Percentiles rank a stretch among this genome's conserved stretches.
phyloP scores from a whole-genome alignment of 35 echinoderm and acorn worm species.

The Heliocidaris erythrogramma region DNA sequence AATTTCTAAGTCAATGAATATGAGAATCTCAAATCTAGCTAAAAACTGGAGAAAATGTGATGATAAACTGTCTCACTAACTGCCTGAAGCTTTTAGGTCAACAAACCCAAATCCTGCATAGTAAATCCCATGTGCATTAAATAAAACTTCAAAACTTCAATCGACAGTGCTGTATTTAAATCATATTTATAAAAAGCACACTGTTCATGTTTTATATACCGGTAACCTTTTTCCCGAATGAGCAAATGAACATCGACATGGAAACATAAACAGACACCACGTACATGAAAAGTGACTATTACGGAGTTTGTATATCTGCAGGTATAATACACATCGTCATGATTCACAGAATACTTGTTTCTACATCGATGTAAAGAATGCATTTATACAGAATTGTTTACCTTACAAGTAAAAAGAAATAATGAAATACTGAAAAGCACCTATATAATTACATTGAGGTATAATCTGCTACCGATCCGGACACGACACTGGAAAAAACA shows the following conservation, averaged over 20 bases:
- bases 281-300: not conserved
- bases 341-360: not conserved
- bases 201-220: too few species aligned
- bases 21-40: too few species aligned
- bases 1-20: too few species aligned
- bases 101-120: too few species aligned
- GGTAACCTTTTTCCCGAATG: not conserved
- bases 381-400: not conserved
- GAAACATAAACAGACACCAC: not conserved
- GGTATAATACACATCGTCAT: not conserved
- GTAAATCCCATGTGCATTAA: too few species aligned
- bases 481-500: not conserved
- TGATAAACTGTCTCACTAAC: too few species aligned
- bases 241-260: not conserved
- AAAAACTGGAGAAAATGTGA: too few species aligned
- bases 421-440: constrained; percentile 1
- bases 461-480: not conserved
- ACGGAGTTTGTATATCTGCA: not conserved
- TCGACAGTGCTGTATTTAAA: too few species aligned
- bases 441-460: not conserved
- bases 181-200: too few species aligned
- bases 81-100: too few species aligned
- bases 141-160: too few species aligned
- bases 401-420: not conserved
- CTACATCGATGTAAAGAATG: not conserved